These are phyloP conservation scores for Drosophila pseudotakahashii DNA, from an alignment of 2,888 invertebrate species.

Conservation along the genomic window DNA sequence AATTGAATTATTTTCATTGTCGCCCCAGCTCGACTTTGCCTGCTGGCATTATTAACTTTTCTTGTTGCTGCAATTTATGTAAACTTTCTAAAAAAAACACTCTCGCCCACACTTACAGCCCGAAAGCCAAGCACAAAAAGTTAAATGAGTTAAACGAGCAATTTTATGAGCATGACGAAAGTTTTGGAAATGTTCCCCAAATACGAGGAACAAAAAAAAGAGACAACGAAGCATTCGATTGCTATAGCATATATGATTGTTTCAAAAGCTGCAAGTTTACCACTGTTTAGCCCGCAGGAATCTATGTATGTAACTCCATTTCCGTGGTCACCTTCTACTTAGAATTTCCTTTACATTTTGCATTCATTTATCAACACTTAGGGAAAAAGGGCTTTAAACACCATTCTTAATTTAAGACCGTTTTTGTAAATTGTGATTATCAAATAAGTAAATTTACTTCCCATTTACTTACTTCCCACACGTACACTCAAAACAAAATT, in stretches of 20 bases:
- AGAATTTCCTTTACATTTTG: too few relatives aligned
- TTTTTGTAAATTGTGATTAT: too few relatives aligned
- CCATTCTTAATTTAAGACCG: too few relatives aligned
- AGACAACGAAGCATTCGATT: conserved; percentile 46
- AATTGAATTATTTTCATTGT: conserved; percentile 84
- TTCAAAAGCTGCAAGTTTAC: conserved; percentile 17
- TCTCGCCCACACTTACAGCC: conserved; percentile 23
- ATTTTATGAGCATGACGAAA: conserved; percentile 78
- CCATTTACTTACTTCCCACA: too few relatives aligned
- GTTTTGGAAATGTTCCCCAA: conserved; percentile 67
- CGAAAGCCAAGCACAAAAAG: conserved; percentile 58
- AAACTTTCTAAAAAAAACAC: conserved; percentile 61
- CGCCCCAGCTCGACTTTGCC: conserved; percentile 57
- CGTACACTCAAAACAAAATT: too few relatives aligned
- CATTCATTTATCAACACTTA: too few relatives aligned
- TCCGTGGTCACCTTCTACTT: too few relatives aligned
- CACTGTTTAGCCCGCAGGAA: conserved; percentile 3
- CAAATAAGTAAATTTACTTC: too few relatives aligned
- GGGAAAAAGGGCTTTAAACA: too few relatives aligned
- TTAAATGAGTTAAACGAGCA: conserved; percentile 83
- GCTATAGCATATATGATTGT: conserved; percentile 16
- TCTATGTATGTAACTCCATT: too few relatives aligned
- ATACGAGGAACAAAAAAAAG: conserved; percentile 40
- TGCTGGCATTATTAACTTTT: conserved; percentile 64
- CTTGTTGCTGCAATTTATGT: conserved; percentile 74